These are phyloP conservation scores for Lutjanus campechanus DNA, from an alignment of 2,797 vertebrate genomes.

Conservation along the genomic window DNA sequence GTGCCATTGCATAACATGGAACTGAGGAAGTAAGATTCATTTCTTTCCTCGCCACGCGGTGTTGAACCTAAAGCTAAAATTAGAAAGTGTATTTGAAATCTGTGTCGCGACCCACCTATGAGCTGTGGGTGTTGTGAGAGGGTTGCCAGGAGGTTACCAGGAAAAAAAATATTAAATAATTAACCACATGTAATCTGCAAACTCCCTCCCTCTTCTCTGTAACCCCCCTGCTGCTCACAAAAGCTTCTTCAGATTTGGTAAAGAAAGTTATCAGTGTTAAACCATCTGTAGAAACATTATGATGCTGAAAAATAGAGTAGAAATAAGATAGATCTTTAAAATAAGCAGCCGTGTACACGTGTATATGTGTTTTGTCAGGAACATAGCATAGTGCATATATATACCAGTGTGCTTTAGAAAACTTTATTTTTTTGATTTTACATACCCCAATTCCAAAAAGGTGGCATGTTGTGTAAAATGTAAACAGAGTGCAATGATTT, in stretches of 20 bases:
- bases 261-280: background rate
- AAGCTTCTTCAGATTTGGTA: background rate
- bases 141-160: background rate
- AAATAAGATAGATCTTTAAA: too few relatives aligned
- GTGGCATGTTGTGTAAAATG: too few relatives aligned
- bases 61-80: conserved; percentile 22
- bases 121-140: conserved; percentile 21
- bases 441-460: too few relatives aligned
- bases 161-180: conserved; percentile 26
- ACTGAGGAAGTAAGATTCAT: conserved; percentile 21
- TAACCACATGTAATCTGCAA: conserved; percentile 11
- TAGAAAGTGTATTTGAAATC: conserved; percentile 14
- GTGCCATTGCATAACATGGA: background rate
- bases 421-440: too few relatives aligned
- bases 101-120: background rate
- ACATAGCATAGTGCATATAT: too few relatives aligned
- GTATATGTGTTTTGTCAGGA: too few relatives aligned
- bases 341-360: too few relatives aligned
- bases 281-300: background rate
- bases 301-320: background rate
- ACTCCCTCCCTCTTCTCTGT: conserved; percentile 13
- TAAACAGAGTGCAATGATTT: too few relatives aligned
- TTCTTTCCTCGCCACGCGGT: background rate
- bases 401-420: too few relatives aligned
- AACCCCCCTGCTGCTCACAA: conserved; percentile 13